A percentile compares a stretch with the other conserved stretches of the same genome.
Conservation (phyloP, 2,797 vertebrate species). For the Xerus rutilus region DNA sequence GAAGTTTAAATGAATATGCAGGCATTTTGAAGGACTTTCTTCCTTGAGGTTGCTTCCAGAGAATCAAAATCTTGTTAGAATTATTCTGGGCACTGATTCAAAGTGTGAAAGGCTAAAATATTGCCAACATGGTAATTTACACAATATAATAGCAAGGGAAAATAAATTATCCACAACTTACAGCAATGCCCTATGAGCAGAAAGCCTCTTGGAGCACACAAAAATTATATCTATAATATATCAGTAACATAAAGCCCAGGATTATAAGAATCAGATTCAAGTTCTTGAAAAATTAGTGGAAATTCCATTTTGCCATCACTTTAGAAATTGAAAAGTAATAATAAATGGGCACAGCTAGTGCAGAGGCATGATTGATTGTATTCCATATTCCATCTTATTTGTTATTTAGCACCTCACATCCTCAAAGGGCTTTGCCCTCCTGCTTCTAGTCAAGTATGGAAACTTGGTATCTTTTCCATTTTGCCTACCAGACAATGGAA, state of each 20-base stretch:
- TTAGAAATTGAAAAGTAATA: constrained; percentile 75
- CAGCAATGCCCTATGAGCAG: constrained; percentile 75
- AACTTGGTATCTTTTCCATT: constrained; percentile 36
- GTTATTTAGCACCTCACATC: constrained; percentile 9
- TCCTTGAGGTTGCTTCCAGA: constrained; percentile 68
- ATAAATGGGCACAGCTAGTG: constrained; percentile 50
- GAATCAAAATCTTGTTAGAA: constrained; percentile 79
- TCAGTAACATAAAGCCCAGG: constrained; percentile 61
- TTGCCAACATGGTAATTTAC: constrained; percentile 79
- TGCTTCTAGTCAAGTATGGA: constrained; percentile 5
- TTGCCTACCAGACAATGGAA: constrained; percentile 18
- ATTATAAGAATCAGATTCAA: constrained; percentile 72
- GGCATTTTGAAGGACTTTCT: constrained; percentile 68
- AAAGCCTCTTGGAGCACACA: constrained; percentile 73
- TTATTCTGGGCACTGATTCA: constrained; percentile 83
- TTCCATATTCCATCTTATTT: constrained; percentile 37
- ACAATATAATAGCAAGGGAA: constrained; percentile 79
- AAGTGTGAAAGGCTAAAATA: constrained; percentile 82
- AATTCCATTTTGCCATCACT: constrained; percentile 76
- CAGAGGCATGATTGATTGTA: neutral
- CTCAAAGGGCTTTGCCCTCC: constrained; percentile 1
- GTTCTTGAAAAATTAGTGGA: constrained; percentile 79
- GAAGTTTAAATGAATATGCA: constrained; percentile 71
- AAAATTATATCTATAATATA: constrained; percentile 78
- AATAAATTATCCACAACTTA: constrained; percentile 80